Evolutionary conservation across 2,888 invertebrate species (phyloP).

Genomic region (Osedax frankpressi): DNA sequence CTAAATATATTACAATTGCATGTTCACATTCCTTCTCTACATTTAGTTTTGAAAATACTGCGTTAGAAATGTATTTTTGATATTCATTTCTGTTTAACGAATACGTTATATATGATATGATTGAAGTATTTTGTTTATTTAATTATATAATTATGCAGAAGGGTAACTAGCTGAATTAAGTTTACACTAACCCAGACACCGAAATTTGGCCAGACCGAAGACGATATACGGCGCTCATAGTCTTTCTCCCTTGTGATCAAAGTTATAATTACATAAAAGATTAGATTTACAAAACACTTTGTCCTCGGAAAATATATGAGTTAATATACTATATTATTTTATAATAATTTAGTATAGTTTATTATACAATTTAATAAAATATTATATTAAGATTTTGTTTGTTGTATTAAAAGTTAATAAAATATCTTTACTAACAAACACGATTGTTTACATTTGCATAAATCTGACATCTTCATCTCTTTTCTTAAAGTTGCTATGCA

Average conservation of each 20-base stretch:
- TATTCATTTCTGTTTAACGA: too few species aligned
- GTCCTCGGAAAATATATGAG: too few species aligned
- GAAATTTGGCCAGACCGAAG: not conserved
- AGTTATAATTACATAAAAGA: not conserved
- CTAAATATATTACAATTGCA: too few species aligned
- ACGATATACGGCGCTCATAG: not conserved
- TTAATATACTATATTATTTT: not conserved
- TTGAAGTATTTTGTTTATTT: too few species aligned
- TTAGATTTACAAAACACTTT: too few species aligned
- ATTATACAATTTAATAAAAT: not conserved
- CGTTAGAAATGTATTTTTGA: too few species aligned
- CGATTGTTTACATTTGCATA: not conserved
- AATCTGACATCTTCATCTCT: not conserved
- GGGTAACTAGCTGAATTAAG: too few species aligned
- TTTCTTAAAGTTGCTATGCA: not conserved
- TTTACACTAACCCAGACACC: conserved; percentile 7
- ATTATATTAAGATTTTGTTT: not conserved
- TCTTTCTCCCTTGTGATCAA: not conserved
- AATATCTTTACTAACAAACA: not conserved
- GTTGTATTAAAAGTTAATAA: not conserved
- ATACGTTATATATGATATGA: too few species aligned
- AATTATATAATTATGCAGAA: too few species aligned
- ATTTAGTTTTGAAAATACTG: too few species aligned
- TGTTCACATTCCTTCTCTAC: too few species aligned
- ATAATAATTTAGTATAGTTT: not conserved